phyloP scores from a whole-genome alignment of 2,888 invertebrate species.

The Vanessa cardui region DNA sequence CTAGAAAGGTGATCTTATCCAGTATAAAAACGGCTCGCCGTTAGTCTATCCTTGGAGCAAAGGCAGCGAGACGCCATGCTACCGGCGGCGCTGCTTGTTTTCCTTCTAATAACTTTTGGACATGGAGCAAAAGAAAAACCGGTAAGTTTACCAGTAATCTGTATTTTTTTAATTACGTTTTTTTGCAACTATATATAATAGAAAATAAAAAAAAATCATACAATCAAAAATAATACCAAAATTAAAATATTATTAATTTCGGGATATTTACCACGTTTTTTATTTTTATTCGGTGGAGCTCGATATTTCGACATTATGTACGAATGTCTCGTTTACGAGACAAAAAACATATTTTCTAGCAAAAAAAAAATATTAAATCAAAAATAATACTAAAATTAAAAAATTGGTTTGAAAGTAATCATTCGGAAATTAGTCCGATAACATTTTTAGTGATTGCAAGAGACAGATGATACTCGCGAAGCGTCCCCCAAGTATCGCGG shows the following conservation, averaged over 20 bases:
- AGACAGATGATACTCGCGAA: slow-evolving; percentile 12
- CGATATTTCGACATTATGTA: too few species aligned
- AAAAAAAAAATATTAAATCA: too few species aligned
- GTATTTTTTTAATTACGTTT: background rate
- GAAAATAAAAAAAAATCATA: background rate
- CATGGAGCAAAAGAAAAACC: slow-evolving; percentile 64
- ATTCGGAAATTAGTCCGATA: background rate
- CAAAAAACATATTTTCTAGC: too few species aligned
- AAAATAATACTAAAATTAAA: too few species aligned
- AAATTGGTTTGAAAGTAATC: too few species aligned
- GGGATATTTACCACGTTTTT: too few species aligned
- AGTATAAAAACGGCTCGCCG: slow-evolving; percentile 12
- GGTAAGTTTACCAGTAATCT: slow-evolving; percentile 51
- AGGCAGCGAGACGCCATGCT: slow-evolving; percentile 62
- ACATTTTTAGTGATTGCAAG: slow-evolving; percentile 7
- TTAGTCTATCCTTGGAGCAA: background rate
- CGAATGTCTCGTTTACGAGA: too few species aligned
- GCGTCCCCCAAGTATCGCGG: slow-evolving; percentile 27
- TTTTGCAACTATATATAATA: background rate
- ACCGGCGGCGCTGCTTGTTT: slow-evolving; percentile 54
- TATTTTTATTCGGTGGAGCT: too few species aligned
- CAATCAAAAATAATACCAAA: too few species aligned
- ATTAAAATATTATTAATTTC: too few species aligned
- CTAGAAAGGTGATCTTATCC: slow-evolving; percentile 12
- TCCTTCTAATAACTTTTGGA: slow-evolving; percentile 53